A percentile compares a stretch with the other conserved stretches of the same genome.
These are phyloP conservation scores for Esox lucius DNA, from an alignment of 2,797 vertebrate genomes.

Conservation along the genomic window DNA sequence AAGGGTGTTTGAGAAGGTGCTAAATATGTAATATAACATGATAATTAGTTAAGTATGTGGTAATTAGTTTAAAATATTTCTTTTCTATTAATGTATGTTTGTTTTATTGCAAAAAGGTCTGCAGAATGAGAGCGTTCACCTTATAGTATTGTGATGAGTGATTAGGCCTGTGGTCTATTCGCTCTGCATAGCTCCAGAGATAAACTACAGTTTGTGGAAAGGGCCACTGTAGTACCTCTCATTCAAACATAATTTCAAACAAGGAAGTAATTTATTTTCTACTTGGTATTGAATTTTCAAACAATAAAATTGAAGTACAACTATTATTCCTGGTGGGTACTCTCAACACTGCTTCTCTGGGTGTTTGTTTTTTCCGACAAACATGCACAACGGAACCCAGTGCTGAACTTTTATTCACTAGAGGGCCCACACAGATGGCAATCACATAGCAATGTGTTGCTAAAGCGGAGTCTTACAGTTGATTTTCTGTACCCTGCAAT, in stretches of 20 bases:
- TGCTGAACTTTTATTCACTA: not conserved
- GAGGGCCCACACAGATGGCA: not conserved
- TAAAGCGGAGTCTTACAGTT: not conserved
- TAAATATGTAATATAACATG: conserved; percentile 18
- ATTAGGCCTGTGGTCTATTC: conserved; percentile 24
- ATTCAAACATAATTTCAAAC: conserved; percentile 16
- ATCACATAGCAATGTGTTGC: not conserved
- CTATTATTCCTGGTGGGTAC: not conserved
- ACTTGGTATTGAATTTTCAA: conserved; percentile 62
- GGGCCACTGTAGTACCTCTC: conserved; percentile 8
- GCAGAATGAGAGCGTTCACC: not conserved
- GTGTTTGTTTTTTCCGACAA: not conserved
- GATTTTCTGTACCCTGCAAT: not conserved
- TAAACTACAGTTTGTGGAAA: not conserved
- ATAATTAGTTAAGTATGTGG: conserved; percentile 10
- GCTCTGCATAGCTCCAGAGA: not conserved
- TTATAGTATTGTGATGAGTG: conserved; percentile 16
- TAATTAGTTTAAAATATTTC: conserved; percentile 13
- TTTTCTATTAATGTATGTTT: conserved; percentile 12
- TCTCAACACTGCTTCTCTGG: not conserved
- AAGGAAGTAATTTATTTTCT: conserved; percentile 67
- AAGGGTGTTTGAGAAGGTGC: conserved; percentile 9
- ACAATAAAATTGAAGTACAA: conserved; percentile 66
- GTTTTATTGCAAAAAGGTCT: conserved; percentile 6
- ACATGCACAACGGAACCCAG: not conserved